A percentile compares a stretch with the other conserved stretches of the same genome.
Evolutionary conservation across 30 jellyfish, hydroid and myxozoan genomes (phyloP).

Genomic region (Cassiopea xamachana): DNA sequence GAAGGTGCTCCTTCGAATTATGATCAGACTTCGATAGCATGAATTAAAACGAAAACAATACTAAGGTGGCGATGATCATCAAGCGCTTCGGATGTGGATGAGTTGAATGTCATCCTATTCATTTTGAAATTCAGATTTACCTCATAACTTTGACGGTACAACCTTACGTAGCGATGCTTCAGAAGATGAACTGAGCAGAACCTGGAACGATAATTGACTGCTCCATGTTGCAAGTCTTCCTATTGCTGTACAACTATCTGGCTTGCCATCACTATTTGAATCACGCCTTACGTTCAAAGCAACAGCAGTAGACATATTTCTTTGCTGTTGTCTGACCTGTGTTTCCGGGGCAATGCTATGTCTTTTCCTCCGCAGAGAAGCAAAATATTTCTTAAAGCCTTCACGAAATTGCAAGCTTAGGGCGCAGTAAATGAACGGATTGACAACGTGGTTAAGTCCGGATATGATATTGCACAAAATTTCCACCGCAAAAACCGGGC

Average conservation of each 20-base stretch:
- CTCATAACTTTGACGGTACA: not conserved
- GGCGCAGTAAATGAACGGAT: conserved; percentile 76
- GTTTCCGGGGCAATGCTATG: not conserved
- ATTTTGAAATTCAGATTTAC: not conserved
- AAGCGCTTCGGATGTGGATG: too few species aligned
- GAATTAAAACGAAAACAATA: too few species aligned
- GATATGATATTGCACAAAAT: conserved; percentile 32
- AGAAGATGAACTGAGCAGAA: not conserved
- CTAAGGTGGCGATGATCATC: too few species aligned
- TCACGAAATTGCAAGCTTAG: conserved; percentile 70
- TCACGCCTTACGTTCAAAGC: not conserved
- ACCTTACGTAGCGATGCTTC: not conserved
- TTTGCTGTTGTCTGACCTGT: not conserved
- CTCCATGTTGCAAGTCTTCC: not conserved
- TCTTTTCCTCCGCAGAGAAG: not conserved
- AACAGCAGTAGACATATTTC: not conserved
- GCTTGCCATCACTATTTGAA: not conserved
- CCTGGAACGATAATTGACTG: not conserved
- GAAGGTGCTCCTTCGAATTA: too few species aligned
- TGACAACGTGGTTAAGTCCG: conserved; percentile 46
- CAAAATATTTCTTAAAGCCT: conserved; percentile 38
- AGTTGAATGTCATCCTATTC: too few species aligned
- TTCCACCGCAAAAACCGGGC: conserved; percentile 65
- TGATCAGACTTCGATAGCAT: too few species aligned
- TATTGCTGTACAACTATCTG: not conserved